Evolutionary conservation across 2,797 vertebrate species (phyloP).

Genomic region (Mergus octosetaceus): DNA sequence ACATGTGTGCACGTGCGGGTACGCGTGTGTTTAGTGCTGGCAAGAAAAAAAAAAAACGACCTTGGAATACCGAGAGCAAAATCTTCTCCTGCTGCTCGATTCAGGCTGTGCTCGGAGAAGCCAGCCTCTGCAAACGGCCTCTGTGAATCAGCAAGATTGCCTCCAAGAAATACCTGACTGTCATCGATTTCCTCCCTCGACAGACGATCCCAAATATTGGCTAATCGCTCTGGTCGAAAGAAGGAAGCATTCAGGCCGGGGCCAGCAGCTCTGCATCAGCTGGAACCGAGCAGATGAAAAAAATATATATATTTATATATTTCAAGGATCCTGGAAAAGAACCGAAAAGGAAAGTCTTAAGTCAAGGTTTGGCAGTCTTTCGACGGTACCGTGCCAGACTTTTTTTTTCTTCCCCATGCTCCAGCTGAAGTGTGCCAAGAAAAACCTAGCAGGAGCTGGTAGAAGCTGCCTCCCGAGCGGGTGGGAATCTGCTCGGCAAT

Average conservation of each 20-base stretch:
- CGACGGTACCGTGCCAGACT: background rate
- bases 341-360: background rate
- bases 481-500: background rate
- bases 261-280: background rate
- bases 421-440: background rate
- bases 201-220: fast-evolving
- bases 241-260: fast-evolving
- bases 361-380: background rate
- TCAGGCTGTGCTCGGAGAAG: fast-evolving
- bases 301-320: background rate
- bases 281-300: background rate
- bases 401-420: background rate
- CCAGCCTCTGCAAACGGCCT: background rate
- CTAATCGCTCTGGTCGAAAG: background rate
- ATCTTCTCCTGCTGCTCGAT: background rate
- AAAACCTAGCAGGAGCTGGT: background rate
- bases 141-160: fast-evolving
- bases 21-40: fast-evolving
- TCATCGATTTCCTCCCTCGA: background rate
- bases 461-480: background rate
- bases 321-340: background rate
- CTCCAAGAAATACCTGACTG: background rate
- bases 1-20: background rate
- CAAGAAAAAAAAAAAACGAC: background rate
- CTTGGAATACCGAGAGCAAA: background rate